These are phyloP conservation scores for Drosophila ochracea DNA, from an alignment of 2,888 invertebrate genomes.

Conservation along the genomic window DNA sequence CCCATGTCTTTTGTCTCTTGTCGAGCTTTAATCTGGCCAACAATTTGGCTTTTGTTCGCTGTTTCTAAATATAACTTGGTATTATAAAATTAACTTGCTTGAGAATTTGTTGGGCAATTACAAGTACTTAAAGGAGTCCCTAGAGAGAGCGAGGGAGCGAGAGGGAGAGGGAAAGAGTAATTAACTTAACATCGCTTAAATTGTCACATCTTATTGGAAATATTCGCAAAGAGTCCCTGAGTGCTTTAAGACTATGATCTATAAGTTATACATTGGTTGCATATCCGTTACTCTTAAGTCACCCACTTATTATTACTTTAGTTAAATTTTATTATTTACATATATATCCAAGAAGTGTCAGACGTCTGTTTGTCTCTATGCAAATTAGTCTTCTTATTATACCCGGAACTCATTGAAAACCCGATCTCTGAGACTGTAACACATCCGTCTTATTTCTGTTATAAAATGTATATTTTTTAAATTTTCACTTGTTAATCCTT, in stretches of 20 bases:
- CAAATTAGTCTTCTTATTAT: neutral
- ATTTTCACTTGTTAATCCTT: neutral
- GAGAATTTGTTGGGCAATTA: constrained; percentile 2
- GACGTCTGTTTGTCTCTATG: neutral
- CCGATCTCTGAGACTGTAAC: neutral
- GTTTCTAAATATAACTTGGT: constrained; percentile 9
- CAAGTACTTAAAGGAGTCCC: neutral
- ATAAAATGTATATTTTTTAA: neutral
- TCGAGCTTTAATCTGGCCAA: constrained; percentile 47
- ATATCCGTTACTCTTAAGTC: neutral
- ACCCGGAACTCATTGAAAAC: neutral
- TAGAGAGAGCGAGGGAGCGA: neutral
- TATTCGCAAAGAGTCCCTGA: neutral
- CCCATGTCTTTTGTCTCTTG: constrained; percentile 34
- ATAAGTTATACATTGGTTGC: neutral
- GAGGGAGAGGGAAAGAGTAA: neutral
- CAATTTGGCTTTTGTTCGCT: constrained; percentile 31
- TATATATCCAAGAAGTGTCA: neutral
- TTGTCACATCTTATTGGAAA: too few relatives aligned
- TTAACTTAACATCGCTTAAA: neutral
- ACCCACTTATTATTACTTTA: neutral
- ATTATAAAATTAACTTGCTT: constrained; percentile 40
- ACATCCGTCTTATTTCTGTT: neutral
- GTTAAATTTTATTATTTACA: neutral
- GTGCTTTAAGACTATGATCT: neutral